Percentiles rank a stretch among this genome's conserved stretches.
phyloP scores from a whole-genome alignment of 1,140 invertebrate genomes.

The Solen grandis region DNA sequence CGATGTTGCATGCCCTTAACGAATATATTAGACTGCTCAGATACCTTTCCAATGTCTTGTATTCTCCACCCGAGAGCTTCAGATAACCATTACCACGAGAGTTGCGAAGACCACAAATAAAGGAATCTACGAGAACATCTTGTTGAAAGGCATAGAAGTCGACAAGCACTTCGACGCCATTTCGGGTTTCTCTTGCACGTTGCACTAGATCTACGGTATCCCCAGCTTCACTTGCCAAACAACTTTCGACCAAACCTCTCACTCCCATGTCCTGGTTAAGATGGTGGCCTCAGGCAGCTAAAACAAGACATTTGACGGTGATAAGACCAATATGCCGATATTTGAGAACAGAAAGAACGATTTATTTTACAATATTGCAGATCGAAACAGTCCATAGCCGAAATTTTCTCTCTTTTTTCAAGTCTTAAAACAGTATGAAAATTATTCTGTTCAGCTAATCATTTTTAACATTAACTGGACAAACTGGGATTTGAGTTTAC shows the following conservation, averaged over 20 bases:
- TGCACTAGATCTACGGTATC: conserved; percentile 52
- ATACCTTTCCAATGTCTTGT: conserved; percentile 48
- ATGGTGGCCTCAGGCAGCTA: no score
- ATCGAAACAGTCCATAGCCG: no score
- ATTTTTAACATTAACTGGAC: no score
- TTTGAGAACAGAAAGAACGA: no score
- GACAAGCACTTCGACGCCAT: conserved; percentile 60
- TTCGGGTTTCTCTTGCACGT: conserved; percentile 35
- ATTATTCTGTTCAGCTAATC: no score
- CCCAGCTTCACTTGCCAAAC: conserved; percentile 35
- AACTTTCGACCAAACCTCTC: conserved; percentile 40
- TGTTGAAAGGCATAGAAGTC: conserved; percentile 59
- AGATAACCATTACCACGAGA: conserved; percentile 48
- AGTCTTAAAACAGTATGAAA: no score
- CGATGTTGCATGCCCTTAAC: conserved; percentile 46
- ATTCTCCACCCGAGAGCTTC: conserved; percentile 56
- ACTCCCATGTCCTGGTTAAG: no score
- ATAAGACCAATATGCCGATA: no score
- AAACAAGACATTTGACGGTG: no score
- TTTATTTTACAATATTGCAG: no score
- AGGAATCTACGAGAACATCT: conserved; percentile 42
- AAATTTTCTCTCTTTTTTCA: no score
- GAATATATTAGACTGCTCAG: conserved; percentile 54
- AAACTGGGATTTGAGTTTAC: no score
- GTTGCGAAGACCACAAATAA: conserved; percentile 28